Evolutionary conservation across 2,797 vertebrate species (phyloP).

Genomic region (Diplodus puntazzo): DNA sequence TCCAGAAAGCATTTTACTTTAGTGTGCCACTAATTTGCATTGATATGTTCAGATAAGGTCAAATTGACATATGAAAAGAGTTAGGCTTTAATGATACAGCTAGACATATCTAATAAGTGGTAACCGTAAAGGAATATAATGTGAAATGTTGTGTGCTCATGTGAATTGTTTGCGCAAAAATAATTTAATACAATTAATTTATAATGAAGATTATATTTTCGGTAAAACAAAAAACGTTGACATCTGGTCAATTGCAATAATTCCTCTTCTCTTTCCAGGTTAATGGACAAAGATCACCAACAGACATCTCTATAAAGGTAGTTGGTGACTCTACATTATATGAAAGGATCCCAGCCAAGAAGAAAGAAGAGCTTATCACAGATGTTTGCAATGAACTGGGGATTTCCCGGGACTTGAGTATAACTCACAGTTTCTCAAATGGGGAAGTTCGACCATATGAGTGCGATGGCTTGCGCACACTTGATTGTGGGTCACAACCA

Average conservation of each 20-base stretch:
- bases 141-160: constrained; percentile 1
- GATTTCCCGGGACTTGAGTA: constrained; percentile 24
- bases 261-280: constrained; percentile 62
- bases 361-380: constrained; percentile 35
- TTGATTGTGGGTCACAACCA: constrained; percentile 31
- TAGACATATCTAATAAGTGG: neutral
- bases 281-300: constrained; percentile 39
- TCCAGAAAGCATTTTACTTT: constrained; percentile 14
- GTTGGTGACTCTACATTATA: constrained; percentile 2
- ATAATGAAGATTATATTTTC: neutral
- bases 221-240: neutral
- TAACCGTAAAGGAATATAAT: neutral
- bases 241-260: constrained; percentile 13
- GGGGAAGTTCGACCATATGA: constrained; percentile 24
- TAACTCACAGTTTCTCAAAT: constrained; percentile 33
- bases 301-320: constrained; percentile 12
- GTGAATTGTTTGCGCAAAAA: neutral
- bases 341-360: constrained; percentile 21
- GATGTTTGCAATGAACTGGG: constrained; percentile 34
- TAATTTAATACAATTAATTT: neutral
- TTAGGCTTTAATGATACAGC: constrained; percentile 4
- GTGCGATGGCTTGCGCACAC: constrained; percentile 16
- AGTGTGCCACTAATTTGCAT: constrained; percentile 39
- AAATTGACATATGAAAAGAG: constrained; percentile 38
- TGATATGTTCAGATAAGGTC: constrained; percentile 12